Conservation (phyloP, 2,888 invertebrate genomes). For the Coelopa pilipes region DNA sequence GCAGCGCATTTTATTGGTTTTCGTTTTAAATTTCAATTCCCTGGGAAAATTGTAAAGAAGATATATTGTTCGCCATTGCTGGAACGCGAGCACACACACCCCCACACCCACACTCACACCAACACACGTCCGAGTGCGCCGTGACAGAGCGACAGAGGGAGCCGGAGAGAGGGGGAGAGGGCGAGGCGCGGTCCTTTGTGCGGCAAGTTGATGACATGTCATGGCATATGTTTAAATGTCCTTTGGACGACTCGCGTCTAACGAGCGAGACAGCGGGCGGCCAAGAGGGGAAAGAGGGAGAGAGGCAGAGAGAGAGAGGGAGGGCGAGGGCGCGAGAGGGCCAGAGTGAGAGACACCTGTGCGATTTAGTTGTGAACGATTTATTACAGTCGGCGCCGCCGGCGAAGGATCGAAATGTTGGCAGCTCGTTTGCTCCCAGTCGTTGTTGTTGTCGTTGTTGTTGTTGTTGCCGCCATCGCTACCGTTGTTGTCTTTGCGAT, state of each 20-base stretch:
- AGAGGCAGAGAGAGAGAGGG: not conserved
- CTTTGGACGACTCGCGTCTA: constrained; percentile 24
- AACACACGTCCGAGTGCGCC: not conserved
- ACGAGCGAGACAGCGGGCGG: not conserved
- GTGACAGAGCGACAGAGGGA: not conserved
- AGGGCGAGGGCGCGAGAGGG: not conserved
- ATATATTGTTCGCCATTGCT: constrained; percentile 38
- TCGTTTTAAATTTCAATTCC: constrained; percentile 62
- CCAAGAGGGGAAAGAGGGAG: not conserved
- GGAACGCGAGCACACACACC: not conserved
- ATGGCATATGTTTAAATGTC: constrained; percentile 38
- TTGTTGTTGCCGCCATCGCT: constrained; percentile 42
- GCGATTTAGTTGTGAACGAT: constrained; percentile 50
- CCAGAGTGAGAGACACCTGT: constrained; percentile 41
- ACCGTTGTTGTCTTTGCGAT: constrained; percentile 43
- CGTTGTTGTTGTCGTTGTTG: not conserved
- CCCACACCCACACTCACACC: too few relatives aligned
- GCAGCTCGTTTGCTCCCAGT: constrained; percentile 23
- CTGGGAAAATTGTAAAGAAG: constrained; percentile 49
- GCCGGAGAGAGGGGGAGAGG: not conserved
- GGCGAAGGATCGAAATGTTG: constrained; percentile 32
- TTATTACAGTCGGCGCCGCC: constrained; percentile 54
- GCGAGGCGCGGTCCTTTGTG: not conserved
- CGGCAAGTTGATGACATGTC: constrained; percentile 34
- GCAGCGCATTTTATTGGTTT: constrained; percentile 57